These are phyloP conservation scores for Diabrotica undecimpunctata DNA, from an alignment of 1,140 invertebrate species.

Conservation along the genomic window DNA sequence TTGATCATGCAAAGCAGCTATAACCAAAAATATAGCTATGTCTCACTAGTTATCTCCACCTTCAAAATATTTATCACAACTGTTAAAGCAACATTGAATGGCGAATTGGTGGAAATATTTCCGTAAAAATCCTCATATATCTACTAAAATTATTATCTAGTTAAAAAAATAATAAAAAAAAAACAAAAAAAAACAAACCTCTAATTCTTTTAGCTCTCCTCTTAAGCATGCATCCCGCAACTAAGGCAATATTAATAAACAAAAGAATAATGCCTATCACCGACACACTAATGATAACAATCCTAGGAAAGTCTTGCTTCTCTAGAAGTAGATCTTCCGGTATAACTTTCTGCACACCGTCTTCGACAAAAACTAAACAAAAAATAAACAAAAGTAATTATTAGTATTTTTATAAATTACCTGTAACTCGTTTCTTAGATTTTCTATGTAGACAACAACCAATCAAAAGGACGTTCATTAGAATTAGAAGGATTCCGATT, in stretches of 20 bases:
- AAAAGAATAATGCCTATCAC: slow-evolving; percentile 74
- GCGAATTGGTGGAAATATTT: too few species aligned
- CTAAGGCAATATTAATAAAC: slow-evolving; percentile 75
- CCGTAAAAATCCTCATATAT: neutral
- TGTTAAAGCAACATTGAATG: too few species aligned
- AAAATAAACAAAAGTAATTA: slow-evolving; percentile 46
- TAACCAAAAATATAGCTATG: too few species aligned
- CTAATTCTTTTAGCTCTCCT: slow-evolving; percentile 64
- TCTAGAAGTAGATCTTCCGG: slow-evolving; percentile 63
- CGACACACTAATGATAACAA: slow-evolving; percentile 78
- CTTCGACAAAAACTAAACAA: slow-evolving; percentile 51
- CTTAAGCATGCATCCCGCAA: slow-evolving; percentile 79
- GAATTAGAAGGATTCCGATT: slow-evolving; percentile 66
- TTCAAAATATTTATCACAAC: too few species aligned
- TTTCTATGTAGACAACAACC: slow-evolving; percentile 80
- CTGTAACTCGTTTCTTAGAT: slow-evolving; percentile 69
- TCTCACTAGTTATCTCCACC: too few species aligned
- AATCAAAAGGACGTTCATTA: slow-evolving; percentile 81
- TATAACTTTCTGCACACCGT: slow-evolving; percentile 52
- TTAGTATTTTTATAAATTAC: slow-evolving; percentile 39
- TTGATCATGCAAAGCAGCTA: too few species aligned
- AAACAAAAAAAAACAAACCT: slow-evolving; percentile 50
- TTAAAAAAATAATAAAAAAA: slow-evolving; percentile 6
- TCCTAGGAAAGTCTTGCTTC: slow-evolving; percentile 65
- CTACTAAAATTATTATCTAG: too few species aligned